A percentile compares a stretch with the other conserved stretches of the same genome.
These are phyloP conservation scores for Proisotoma minuta DNA, from an alignment of 2,888 invertebrate genomes.

Conservation along the genomic window DNA sequence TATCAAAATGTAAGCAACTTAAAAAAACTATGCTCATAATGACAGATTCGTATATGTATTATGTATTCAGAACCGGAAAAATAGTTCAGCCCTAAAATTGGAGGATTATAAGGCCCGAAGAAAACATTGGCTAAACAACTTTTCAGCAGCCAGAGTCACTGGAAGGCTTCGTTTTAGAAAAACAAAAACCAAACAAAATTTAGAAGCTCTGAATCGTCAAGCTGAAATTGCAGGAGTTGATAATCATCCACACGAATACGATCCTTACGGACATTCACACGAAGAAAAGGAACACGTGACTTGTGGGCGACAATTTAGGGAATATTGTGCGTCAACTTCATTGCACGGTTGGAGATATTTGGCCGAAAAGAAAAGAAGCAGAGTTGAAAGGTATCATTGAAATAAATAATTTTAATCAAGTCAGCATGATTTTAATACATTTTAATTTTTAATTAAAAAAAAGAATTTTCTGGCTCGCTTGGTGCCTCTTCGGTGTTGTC, in stretches of 20 bases:
- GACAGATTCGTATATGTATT: neutral
- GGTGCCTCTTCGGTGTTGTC: slow-evolving; percentile 39
- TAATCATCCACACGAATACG: neutral
- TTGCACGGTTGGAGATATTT: slow-evolving; percentile 44
- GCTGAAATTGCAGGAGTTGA: neutral
- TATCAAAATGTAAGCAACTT: neutral
- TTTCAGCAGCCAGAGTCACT: slow-evolving; percentile 17
- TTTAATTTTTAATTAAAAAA: too few species aligned
- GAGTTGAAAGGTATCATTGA: slow-evolving; percentile 38
- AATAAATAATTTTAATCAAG: neutral
- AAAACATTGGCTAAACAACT: neutral
- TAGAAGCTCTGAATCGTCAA: slow-evolving; percentile 13
- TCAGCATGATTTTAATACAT: too few species aligned
- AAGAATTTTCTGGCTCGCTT: slow-evolving; percentile 39
- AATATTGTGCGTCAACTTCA: slow-evolving; percentile 38
- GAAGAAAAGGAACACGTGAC: slow-evolving; percentile 18
- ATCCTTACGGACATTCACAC: neutral
- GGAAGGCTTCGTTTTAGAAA: slow-evolving; percentile 26
- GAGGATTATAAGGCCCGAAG: slow-evolving; percentile 1
- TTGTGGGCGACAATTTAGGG: slow-evolving; percentile 32
- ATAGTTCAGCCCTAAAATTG: slow-evolving; percentile 5
- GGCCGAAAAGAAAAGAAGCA: slow-evolving; percentile 30
- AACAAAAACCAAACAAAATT: slow-evolving; percentile 14
- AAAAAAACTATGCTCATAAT: neutral
- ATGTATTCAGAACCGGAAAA: neutral